Base-by-base conservation (phyloP, 2,888 invertebrate species). In the Drosophila pseudotalamancana region DNA sequence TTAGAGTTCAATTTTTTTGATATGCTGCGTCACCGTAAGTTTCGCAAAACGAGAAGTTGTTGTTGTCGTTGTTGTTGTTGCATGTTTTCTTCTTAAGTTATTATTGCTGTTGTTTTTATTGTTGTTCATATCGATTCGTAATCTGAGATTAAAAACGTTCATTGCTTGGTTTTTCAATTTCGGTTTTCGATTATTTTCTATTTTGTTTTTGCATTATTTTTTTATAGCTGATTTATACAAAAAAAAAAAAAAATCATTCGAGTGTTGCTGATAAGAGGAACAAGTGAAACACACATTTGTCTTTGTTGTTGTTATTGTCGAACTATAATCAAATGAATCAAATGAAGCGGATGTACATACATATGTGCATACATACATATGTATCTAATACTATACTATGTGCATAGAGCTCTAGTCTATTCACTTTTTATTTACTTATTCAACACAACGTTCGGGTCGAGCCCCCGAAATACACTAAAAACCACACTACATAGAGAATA, bases 11-110 rank as follows among this genome's bases (percentile, higher is more conserved):
- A 29, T 56, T 70, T 77, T 68, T 62, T 49, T 54, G 18, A 51
- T 60, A 29, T 74, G 77, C 63, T 35, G 21, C 59, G 82, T 83
- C 83, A 76, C 71, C 73, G 83, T 87, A 76, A 76, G 82, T 54
- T 77, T 67, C n/a, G 64, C 68, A 55, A 73, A 69, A 11, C 34
- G 45, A 25, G 25, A 49, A 23, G 46, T 53, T 62, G 31, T 43
- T 59, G 31, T 23, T 32, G 45, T 34, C 16, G 34, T 31, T 42
- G 11, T 62, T 42, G 34, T 60, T 67, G 32, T 54, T 67, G 31
- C 14, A 12, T 54, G 23, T 12, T 49, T 45, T 46, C 23, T 29
- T 42, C 53, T 43, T 39, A 35, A 25, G 23, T 59, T 69, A 48
- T 46, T 61, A 29, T 43, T 46, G 23, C 56, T 70, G 27, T 57